phyloP scores from a whole-genome alignment of 2,113 vertebrate species.

The Eupsittula cactorum region DNA sequence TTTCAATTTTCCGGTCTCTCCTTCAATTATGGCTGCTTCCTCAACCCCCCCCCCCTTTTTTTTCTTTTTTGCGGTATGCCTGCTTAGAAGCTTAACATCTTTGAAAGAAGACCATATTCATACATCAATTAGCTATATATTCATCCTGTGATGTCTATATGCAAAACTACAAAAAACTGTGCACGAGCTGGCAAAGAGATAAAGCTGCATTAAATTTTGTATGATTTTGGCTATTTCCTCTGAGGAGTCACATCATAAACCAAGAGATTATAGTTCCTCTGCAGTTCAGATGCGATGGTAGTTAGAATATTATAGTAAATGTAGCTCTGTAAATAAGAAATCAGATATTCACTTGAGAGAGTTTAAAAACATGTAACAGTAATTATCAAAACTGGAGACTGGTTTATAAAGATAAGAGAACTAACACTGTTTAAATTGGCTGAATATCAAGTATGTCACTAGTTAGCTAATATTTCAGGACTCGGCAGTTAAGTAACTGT shows the following conservation, averaged over 20 bases:
- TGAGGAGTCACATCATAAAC: neutral
- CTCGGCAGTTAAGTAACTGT: neutral
- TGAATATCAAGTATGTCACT: constrained; percentile 1
- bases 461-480: neutral
- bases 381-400: neutral
- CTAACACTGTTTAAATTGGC: neutral
- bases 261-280: neutral
- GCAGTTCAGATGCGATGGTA: neutral
- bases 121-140: neutral
- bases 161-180: neutral
- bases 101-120: neutral
- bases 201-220: neutral
- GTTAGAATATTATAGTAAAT: neutral
- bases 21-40: neutral
- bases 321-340: neutral
- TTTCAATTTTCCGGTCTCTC: neutral
- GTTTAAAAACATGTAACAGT: constrained; percentile 21
- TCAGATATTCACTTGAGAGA: neutral
- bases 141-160: neutral
- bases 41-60: no score
- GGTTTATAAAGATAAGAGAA: constrained; percentile 45
- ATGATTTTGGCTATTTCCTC: neutral
- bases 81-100: neutral
- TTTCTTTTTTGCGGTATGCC: neutral
- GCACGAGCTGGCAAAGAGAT: neutral